Base-by-base conservation (phyloP, 2,888 invertebrate species). In the Mayetiola destructor region DNA sequence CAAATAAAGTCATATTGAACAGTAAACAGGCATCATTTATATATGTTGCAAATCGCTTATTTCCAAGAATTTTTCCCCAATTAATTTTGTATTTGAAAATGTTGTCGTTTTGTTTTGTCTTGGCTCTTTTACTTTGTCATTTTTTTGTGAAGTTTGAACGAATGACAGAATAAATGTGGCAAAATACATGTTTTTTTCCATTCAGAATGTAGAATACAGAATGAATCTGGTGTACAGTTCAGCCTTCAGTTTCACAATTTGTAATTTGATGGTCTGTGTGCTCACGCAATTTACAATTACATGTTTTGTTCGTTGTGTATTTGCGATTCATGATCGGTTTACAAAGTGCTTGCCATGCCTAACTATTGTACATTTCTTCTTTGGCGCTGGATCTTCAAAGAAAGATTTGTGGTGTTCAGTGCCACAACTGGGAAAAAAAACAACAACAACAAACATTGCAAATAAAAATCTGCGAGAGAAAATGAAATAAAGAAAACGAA, bases 361-460 rank as follows among this genome's bases (percentile, higher is more conserved):
- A n/a, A n/a, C 42, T 14, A n/a, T 48, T 48, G 48, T 16, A n/a
- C 48, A 48, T 48, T 48, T 48, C 48, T 48, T 48, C n/a, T n/a
- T 48, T 48, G 48, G 48, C 48, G 48, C 48, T 48, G 23, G 48
- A 48, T 48, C 48, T 48, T 48, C 48, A 48, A 48, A 48, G 48
- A 48, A 27, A 27, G 48, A 48, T 48, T 6, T 48, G 48, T 27
- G 23, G 6, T 12, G 6, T 32, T 8, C 32, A 32, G 14, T 42
- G 21, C 23, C n/a, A n/a, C n/a, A n/a, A n/a, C n/a, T n/a, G n/a
- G n/a, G n/a, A n/a, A n/a, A n/a, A n/a, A n/a, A n/a, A n/a, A n/a
- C n/a, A n/a, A n/a, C n/a, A n/a, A n/a, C n/a, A n/a, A n/a, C n/a
- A n/a, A n/a, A n/a, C n/a, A n/a, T n/a, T n/a, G n/a, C n/a, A n/a